Evolutionary conservation across 2,888 invertebrate species (phyloP).

Genomic region (Drosophila cognata): DNA sequence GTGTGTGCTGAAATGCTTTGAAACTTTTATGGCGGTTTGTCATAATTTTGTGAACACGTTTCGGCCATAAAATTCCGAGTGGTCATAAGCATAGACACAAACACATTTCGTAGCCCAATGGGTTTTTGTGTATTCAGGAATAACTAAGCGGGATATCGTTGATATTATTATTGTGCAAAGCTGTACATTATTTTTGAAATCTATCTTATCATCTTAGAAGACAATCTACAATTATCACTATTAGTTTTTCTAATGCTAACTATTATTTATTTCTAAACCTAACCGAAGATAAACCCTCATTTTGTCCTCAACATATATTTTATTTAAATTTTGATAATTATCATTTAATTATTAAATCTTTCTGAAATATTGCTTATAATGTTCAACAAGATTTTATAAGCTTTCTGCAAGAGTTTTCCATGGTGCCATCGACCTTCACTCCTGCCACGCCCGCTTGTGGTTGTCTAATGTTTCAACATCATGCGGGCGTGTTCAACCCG

Average conservation of each 20-base stretch:
- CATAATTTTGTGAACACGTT: conserved; percentile 76
- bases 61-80: conserved; percentile 61
- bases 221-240: not conserved
- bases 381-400: not conserved
- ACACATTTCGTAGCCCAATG: conserved; percentile 18
- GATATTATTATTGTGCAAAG: conserved; percentile 16
- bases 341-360: not conserved
- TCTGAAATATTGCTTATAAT: not conserved
- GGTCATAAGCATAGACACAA: conserved; percentile 21
- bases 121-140: not conserved
- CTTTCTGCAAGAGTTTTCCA: not conserved
- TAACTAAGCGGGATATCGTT: conserved; percentile 5
- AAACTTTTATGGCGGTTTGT: conserved; percentile 66
- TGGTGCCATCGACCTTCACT: not conserved
- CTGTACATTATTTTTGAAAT: conserved; percentile 18
- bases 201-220: not conserved
- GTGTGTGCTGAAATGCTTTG: conserved; percentile 69
- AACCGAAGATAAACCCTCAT: not conserved
- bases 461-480: conserved; percentile 2
- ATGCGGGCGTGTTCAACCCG: not conserved
- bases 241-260: not conserved
- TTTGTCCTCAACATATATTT: not conserved
- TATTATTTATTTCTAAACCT: not conserved
- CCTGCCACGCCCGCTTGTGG: not conserved
- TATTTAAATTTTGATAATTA: not conserved